Conservation (phyloP, 2,113 vertebrate genomes). For the Chroicocephalus ridibundus region DNA sequence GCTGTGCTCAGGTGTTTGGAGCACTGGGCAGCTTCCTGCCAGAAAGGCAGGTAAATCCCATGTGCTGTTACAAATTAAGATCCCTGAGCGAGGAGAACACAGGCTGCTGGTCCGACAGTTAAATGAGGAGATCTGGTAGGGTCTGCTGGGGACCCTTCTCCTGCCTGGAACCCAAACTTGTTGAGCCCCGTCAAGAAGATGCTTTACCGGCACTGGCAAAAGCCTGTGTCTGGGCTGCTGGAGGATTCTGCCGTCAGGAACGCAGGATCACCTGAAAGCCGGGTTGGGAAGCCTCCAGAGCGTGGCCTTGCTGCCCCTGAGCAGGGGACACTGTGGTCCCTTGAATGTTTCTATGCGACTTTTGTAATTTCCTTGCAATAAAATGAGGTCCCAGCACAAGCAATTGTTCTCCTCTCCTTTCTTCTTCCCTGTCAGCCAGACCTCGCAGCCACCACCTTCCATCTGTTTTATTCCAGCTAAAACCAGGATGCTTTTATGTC, state of each 20-base stretch:
- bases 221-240: background rate
- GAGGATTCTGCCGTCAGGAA: accelerated
- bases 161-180: background rate
- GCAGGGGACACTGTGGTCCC: background rate
- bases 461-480: background rate
- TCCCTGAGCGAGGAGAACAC: background rate
- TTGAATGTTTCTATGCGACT: background rate
- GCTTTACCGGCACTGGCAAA: background rate
- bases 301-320: background rate
- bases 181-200: background rate
- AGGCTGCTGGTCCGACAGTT: background rate
- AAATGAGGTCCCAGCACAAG: background rate
- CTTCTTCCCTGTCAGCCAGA: background rate
- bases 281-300: background rate
- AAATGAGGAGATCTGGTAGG: background rate
- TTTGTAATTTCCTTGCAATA: slow-evolving; percentile 5
- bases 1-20: background rate
- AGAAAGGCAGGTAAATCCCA: background rate
- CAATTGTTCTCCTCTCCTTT: background rate
- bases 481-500: background rate
- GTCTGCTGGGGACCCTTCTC: background rate
- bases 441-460: background rate
- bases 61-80: background rate
- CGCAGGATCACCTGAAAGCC: accelerated
- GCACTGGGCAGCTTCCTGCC: background rate